Percentiles rank a stretch among this genome's conserved stretches.
Evolutionary conservation across 2,888 invertebrate genomes (phyloP).

Genomic region (Selenia dentaria): DNA sequence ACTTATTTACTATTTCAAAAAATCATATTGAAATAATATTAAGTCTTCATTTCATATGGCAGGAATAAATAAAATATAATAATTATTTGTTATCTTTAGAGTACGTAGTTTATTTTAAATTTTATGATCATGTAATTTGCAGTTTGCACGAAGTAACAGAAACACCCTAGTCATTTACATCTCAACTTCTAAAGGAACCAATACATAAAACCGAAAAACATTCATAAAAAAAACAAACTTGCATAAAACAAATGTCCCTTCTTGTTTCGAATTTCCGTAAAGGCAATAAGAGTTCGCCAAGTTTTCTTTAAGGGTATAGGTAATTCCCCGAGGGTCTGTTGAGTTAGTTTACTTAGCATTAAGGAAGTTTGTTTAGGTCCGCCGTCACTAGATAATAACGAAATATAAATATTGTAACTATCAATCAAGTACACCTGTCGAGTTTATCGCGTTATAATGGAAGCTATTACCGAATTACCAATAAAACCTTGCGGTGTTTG

Average conservation of each 20-base stretch:
- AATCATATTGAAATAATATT: too few species aligned
- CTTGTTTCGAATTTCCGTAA: slow-evolving; percentile 51
- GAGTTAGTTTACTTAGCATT: slow-evolving; percentile 72
- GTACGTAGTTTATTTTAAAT: too few species aligned
- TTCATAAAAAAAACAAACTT: slow-evolving; percentile 35
- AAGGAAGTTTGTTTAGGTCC: slow-evolving; percentile 69
- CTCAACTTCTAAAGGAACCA: too few species aligned
- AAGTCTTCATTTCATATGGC: too few species aligned
- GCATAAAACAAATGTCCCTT: slow-evolving; percentile 44
- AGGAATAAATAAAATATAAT: too few species aligned
- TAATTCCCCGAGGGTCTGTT: slow-evolving; percentile 64
- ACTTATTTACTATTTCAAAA: too few species aligned
- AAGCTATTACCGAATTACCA: too few species aligned
- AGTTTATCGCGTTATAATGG: slow-evolving; percentile 2
- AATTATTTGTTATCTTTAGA: too few species aligned
- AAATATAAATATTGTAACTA: slow-evolving; percentile 66
- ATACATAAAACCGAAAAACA: slow-evolving; percentile 13
- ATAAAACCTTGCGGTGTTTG: too few species aligned
- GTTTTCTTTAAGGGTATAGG: slow-evolving; percentile 67
- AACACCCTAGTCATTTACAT: too few species aligned
- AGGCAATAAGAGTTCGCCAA: slow-evolving; percentile 63
- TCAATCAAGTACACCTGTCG: slow-evolving; percentile 50
- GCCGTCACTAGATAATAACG: slow-evolving; percentile 68
- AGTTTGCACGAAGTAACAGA: too few species aligned
- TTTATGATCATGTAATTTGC: too few species aligned